These are phyloP conservation scores for Mallotus villosus DNA, from an alignment of 2,797 vertebrate species.

Conservation along the genomic window DNA sequence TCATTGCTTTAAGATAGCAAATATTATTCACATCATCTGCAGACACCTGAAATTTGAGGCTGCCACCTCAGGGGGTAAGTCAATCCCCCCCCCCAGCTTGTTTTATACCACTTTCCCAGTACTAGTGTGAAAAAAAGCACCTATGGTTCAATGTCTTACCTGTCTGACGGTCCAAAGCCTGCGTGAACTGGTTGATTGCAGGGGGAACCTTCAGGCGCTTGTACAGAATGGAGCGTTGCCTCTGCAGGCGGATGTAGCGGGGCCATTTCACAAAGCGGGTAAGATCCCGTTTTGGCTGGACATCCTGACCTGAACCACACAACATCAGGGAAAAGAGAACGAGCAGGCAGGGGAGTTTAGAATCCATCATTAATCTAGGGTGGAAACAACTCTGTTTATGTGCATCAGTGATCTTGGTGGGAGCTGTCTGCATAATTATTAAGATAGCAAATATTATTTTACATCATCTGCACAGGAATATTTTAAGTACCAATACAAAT, in stretches of 20 bases:
- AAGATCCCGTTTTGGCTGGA: conserved; percentile 95
- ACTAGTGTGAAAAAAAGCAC: neutral
- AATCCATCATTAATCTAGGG: neutral
- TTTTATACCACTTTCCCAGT: neutral
- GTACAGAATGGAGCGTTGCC: conserved; percentile 93
- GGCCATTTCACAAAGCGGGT: conserved; percentile 98
- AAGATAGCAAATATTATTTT: conserved; percentile 81
- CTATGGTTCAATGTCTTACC: conserved; percentile 66
- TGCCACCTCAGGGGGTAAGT: neutral
- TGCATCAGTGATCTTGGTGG: conserved; percentile 98
- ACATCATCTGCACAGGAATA: conserved; percentile 74
- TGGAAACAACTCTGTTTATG: rapidly evolving
- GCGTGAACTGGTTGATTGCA: conserved; percentile 96
- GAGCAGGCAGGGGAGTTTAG: neutral
- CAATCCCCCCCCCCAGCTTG: neutral
- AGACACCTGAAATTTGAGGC: conserved; percentile 24
- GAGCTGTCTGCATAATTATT: conserved; percentile 67
- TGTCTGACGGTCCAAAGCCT: conserved; percentile 95
- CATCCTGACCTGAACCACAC: conserved; percentile 87
- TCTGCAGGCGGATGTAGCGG: conserved; percentile 92
- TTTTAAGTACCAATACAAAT: rapidly evolving
- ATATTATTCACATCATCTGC: conserved; percentile 81
- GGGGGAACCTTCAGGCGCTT: conserved; percentile 97
- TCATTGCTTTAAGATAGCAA: conserved; percentile 72
- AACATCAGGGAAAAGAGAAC: neutral